A percentile compares a stretch with the other conserved stretches of the same genome.
phyloP scores from a whole-genome alignment of 2,113 vertebrate genomes.

The Pogonocichla stellata region DNA sequence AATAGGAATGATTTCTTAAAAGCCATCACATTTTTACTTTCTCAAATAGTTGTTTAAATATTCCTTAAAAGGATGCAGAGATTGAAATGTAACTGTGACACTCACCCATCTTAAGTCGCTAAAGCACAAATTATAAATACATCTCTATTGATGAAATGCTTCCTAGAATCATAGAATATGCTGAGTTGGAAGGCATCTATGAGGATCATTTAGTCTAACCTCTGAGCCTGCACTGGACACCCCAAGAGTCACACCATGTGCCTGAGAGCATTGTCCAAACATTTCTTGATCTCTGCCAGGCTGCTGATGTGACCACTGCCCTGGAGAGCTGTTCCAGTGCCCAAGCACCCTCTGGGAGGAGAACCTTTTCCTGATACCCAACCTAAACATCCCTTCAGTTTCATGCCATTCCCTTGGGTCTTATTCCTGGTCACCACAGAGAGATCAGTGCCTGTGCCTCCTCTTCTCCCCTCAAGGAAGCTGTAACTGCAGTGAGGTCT shows the following conservation, averaged over 20 bases:
- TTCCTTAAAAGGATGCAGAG: not conserved
- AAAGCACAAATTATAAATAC: not conserved
- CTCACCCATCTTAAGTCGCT: not conserved
- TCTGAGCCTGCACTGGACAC: rapidly evolving
- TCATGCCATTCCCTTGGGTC: rapidly evolving
- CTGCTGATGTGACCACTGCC: not conserved
- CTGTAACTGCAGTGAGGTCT: not conserved
- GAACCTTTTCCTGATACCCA: not conserved
- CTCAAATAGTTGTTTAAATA: not conserved
- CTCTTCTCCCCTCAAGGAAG: not conserved
- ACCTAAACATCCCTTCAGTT: not conserved
- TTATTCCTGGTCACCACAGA: not conserved
- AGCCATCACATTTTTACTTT: not conserved
- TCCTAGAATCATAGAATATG: not conserved
- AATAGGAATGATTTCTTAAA: not conserved
- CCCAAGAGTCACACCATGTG: rapidly evolving
- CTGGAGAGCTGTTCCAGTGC: not conserved
- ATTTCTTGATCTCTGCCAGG: not conserved
- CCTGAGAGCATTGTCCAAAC: rapidly evolving
- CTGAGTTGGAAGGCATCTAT: too few relatives aligned
- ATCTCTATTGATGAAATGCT: not conserved
- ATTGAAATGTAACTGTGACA: not conserved
- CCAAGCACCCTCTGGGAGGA: rapidly evolving
- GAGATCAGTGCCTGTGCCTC: not conserved
- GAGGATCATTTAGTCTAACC: too few relatives aligned